phyloP scores from a whole-genome alignment of 2,797 vertebrate species.

The Apodemus agrarius region DNA sequence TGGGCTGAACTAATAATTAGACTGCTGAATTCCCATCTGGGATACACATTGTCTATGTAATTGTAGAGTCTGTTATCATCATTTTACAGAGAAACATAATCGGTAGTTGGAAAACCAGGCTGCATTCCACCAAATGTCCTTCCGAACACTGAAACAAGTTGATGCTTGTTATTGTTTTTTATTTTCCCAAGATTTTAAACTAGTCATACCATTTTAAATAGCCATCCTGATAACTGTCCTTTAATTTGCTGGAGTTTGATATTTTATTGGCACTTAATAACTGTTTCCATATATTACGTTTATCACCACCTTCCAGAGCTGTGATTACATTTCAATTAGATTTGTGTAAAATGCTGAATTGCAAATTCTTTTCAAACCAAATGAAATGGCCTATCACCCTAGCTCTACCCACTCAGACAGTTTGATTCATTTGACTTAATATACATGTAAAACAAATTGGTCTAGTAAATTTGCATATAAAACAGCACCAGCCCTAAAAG shows the following conservation, averaged over 20 bases:
- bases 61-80: not conserved
- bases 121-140: conserved; percentile 48
- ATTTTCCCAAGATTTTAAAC: conserved; percentile 40
- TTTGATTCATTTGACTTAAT: conserved; percentile 82
- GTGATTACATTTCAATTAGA: conserved; percentile 81
- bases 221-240: conserved; percentile 61
- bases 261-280: conserved; percentile 80
- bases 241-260: conserved; percentile 71
- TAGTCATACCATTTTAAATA: conserved; percentile 65
- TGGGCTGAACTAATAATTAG: not conserved
- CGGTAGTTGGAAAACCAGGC: conserved; percentile 13
- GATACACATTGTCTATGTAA: not conserved
- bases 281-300: conserved; percentile 78
- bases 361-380: conserved; percentile 78
- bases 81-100: not conserved
- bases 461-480: conserved; percentile 79
- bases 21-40: not conserved
- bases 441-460: conserved; percentile 79
- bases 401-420: conserved; percentile 76
- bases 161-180: not conserved
- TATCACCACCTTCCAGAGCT: conserved; percentile 77
- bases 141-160: conserved; percentile 19
- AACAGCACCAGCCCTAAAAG: conserved; percentile 65
- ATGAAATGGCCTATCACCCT: conserved; percentile 71
- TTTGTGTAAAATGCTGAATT: conserved; percentile 78